phyloP scores from a whole-genome alignment of 2,888 invertebrate genomes.

The Dicyrtomina minuta region DNA sequence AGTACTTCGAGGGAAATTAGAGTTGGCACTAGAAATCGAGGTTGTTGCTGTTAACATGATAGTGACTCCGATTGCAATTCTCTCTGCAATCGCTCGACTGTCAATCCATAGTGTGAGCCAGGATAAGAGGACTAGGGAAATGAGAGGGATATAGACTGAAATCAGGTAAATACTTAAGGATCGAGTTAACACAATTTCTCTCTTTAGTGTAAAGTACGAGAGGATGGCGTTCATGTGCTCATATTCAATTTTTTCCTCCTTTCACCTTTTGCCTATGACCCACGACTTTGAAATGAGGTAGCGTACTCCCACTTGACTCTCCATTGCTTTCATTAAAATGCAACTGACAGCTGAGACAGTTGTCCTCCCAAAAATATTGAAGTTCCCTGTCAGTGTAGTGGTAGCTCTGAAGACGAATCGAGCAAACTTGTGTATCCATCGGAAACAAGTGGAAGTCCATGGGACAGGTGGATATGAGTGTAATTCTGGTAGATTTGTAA shows the following conservation, averaged over 20 bases:
- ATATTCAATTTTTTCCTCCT: background rate
- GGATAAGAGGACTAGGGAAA: background rate
- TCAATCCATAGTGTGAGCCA: constrained; percentile 12
- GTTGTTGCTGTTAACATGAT: constrained; percentile 12
- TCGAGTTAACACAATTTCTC: background rate
- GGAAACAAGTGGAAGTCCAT: constrained; percentile 25
- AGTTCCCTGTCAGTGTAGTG: background rate
- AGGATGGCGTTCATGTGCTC: background rate
- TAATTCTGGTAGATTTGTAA: constrained; percentile 46
- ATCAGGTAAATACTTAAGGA: background rate
- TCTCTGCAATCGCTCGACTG: background rate
- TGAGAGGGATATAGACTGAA: constrained; percentile 1
- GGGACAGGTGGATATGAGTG: constrained; percentile 26
- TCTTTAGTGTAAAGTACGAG: background rate
- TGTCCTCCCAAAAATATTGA: background rate
- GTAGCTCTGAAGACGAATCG: constrained; percentile 4
- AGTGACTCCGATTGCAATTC: constrained; percentile 21
- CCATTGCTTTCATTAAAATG: too few species aligned
- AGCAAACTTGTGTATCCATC: constrained; percentile 17
- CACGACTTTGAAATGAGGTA: constrained; percentile 6
- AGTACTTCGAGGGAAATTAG: background rate
- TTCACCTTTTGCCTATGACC: background rate
- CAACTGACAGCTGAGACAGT: too few species aligned
- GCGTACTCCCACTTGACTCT: background rate
- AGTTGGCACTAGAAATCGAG: background rate